Evolutionary conservation across 2,888 invertebrate species (phyloP), one percentile per base, ranked within the genome.

Genomic region (Panzeria rudis): DNA sequence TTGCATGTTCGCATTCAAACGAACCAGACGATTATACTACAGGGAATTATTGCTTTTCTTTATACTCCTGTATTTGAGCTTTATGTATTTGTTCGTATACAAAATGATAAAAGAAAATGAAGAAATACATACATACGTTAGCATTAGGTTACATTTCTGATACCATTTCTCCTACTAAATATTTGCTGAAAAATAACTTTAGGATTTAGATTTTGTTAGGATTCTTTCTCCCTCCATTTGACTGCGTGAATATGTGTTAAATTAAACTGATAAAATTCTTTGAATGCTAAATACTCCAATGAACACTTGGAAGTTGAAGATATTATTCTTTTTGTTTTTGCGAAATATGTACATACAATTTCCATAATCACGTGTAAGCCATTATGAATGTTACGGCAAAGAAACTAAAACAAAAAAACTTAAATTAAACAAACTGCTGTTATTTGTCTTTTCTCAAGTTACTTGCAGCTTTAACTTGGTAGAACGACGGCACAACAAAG

Each of bases 311-410:
- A 64, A 54, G 62, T 64, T 44, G 41, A 64, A 56, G 20, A 25
- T 17, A 25, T 35, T 47, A 17, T 23, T 35, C 2, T 20, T 13
- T 32, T 59, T 38, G 13, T 29, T 32, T 13, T 25, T 54, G 23
- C 13, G 3, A 11, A 54, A 54, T 29, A 17, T 29, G 29, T 29
- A 5, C 29, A 29, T 29, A 29, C 11, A 47, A n/a, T 25, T 59
- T 47, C 35, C 17, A 13, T 75, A 82, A 84, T 84, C 84, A 84
- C 84, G 73, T 81, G 81, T 69, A 77, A 81, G 56, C 77, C 80
- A 81, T 84, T 84, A 77, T 64, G 17, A 71, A 44, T 79, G 32
- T 77, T 68, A 29, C 29, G 32, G 15, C 23, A 41, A 54, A 69
- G n/a, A n/a, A 23, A 41, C 38, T 29, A 47, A 56, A 13, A 52